A percentile compares a stretch with the other conserved stretches of the same genome.
Conservation (phyloP, 2,797 vertebrate species). For the Steatocranus sp. region DNA sequence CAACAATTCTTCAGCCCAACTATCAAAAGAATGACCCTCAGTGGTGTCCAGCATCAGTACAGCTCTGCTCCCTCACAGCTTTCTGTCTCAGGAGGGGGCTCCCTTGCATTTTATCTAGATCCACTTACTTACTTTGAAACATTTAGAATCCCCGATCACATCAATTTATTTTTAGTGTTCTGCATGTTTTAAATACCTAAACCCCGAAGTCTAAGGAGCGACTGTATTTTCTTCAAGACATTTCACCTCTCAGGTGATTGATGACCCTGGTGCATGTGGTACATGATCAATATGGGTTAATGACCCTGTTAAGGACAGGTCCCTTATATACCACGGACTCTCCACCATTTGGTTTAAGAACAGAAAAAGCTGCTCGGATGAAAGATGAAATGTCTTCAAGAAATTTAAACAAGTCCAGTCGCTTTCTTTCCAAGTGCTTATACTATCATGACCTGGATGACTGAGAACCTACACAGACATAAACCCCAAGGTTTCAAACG, state of each 20-base stretch:
- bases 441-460: neutral
- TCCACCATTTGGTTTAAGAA: neutral
- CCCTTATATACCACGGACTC: neutral
- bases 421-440: neutral
- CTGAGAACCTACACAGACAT: neutral
- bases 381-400: neutral
- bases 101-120: neutral
- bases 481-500: neutral
- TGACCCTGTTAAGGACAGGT: neutral
- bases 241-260: neutral
- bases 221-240: neutral
- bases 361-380: accelerated
- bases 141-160: accelerated
- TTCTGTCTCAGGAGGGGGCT: neutral
- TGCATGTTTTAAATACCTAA: neutral
- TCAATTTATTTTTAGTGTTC: neutral
- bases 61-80: neutral
- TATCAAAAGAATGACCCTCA: neutral
- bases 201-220: neutral
- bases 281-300: neutral
- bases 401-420: neutral
- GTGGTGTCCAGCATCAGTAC: neutral
- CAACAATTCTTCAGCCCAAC: neutral
- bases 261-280: neutral
- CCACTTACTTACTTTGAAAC: accelerated